These are phyloP conservation scores for Montipora capitata DNA, from an alignment of 92 coral and sea anemone species.

Conservation along the genomic window DNA sequence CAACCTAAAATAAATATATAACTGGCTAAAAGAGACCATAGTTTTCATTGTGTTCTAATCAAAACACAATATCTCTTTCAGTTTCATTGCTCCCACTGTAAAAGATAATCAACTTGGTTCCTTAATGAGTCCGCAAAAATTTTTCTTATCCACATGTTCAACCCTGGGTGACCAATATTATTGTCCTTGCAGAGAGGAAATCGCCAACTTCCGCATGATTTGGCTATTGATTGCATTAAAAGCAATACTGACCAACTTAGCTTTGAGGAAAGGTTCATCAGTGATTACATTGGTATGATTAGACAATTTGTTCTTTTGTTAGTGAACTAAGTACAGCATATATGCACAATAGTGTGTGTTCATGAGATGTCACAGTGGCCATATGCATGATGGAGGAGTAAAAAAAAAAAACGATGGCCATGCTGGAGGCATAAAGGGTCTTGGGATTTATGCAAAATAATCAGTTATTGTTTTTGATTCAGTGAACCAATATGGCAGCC, in stretches of 20 bases:
- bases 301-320: slow-evolving; percentile 10
- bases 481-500: slow-evolving; percentile 12
- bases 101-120: slow-evolving; percentile 9
- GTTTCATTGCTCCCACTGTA: slow-evolving; percentile 15
- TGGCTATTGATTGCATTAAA: slow-evolving; percentile 2
- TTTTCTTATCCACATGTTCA: slow-evolving; percentile 4
- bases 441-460: not conserved
- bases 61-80: not conserved
- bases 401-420: not conserved
- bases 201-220: not conserved
- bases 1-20: not conserved
- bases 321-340: slow-evolving; percentile 8
- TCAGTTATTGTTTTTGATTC: slow-evolving; percentile 7
- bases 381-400: not conserved
- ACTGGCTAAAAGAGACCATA: slow-evolving; percentile 17
- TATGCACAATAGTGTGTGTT: slow-evolving; percentile 16
- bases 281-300: slow-evolving; percentile 22
- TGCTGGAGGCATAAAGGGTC: slow-evolving; percentile 11
- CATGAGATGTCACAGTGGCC: slow-evolving; percentile 7
- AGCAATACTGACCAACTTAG: not conserved
- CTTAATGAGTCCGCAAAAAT: slow-evolving; percentile 1
- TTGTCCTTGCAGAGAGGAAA: slow-evolving; percentile 19
- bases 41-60: slow-evolving; percentile 3
- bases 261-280: slow-evolving; percentile 30
- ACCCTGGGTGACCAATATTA: slow-evolving; percentile 6